Evolutionary conservation across 2,797 vertebrate species (phyloP).

Genomic region (Cossypha caffra): DNA sequence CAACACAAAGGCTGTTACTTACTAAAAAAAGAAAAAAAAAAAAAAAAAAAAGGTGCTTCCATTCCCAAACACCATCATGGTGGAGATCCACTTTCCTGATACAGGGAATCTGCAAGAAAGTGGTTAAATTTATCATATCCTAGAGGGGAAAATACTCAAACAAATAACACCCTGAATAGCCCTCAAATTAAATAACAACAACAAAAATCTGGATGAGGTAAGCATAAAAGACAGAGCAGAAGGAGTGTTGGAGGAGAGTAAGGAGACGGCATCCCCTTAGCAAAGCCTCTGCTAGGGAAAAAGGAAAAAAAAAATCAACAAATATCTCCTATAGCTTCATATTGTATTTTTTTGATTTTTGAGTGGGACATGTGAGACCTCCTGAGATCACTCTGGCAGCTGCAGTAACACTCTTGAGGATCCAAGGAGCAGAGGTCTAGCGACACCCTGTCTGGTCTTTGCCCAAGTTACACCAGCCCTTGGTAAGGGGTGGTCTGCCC

Average conservation of each 20-base stretch:
- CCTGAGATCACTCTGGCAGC: neutral
- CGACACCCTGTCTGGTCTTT: fast-evolving
- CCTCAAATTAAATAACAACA: neutral
- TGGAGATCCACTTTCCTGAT: neutral
- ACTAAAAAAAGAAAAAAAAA: neutral
- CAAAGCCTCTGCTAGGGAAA: neutral
- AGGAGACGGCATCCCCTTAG: neutral
- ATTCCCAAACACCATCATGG: neutral
- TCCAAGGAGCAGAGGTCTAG: neutral
- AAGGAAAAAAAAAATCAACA: neutral
- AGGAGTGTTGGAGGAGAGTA: neutral
- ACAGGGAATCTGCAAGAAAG: neutral
- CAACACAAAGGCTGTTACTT: neutral
- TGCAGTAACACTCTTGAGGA: neutral
- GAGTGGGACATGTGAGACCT: neutral
- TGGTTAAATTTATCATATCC: neutral
- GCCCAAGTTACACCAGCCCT: fast-evolving
- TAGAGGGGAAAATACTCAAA: neutral
- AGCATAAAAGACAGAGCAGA: neutral
- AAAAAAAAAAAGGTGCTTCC: neutral
- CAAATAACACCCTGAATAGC: neutral
- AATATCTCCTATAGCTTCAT: neutral
- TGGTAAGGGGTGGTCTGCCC: neutral
- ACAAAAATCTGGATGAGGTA: neutral
- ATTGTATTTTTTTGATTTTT: neutral